Evolutionary conservation across 2,113 vertebrate genomes (phyloP), one percentile per base, ranked within the genome.

Genomic region (Tympanuchus pallidicinctus): DNA sequence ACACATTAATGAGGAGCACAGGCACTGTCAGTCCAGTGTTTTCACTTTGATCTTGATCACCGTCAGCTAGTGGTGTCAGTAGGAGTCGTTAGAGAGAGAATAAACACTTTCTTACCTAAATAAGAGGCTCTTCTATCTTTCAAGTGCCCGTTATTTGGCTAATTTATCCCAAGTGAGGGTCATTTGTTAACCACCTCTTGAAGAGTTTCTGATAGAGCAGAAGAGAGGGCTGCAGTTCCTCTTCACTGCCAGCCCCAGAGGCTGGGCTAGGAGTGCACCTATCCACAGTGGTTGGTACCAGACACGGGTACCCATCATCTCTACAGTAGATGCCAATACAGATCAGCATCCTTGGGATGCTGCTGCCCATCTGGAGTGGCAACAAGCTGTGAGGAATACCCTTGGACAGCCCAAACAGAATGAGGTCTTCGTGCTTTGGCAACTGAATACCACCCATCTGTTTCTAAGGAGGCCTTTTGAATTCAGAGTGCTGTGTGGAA

Each of bases 91-190:
- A 16, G 66, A 36, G 34, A 18, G 38, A 75, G 19, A 18, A 73
- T 38, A 50, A 64, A 12, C 9, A 64, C 30, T 21, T 56, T 82
- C 50, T 54, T 65, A 19, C 25, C 19, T 60, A 47, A 71, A 4
- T n/a, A 42, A 57, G 43, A 73, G 74, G 13, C 11, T 61, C 64
- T 86, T 56, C 12, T 72, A 16, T 27, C 47, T 72, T 69, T 36
- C 17, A 28, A 43, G 32, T 61, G 30, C 19, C 25, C 2, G 7
- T 28, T 38, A 3, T 74, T 84, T 38, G 61, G 28, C 69, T 93
- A 12, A 95, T 88, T 93, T 50, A 70, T 86, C 92, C 92, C 86
- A 47, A 64, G 92, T 60, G 82, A 88, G 91, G 56, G 86, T 4
- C 54, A 67, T 40, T 50, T 43, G 22, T 61, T 88, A 84, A 45